Conservation (phyloP, 1,140 invertebrate species). For the Solenopsis fugax region DNA sequence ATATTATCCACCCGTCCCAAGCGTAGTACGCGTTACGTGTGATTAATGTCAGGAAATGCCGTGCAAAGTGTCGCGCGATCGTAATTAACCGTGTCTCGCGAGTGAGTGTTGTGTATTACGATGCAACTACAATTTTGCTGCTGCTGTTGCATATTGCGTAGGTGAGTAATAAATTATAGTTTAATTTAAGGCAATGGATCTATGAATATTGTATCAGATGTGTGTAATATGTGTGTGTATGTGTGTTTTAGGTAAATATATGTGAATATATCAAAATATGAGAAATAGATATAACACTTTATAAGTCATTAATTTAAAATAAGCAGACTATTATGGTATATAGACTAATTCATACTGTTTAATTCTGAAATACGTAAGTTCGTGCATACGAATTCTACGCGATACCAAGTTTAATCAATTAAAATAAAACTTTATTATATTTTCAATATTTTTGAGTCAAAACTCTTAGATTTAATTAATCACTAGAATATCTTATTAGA, state of each 20-base stretch:
- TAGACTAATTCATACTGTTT: background rate
- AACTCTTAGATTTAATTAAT: background rate
- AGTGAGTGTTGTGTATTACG: background rate
- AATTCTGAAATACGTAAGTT: background rate
- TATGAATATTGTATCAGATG: background rate
- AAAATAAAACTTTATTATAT: background rate
- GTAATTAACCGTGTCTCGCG: conserved; percentile 12
- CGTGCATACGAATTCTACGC: background rate
- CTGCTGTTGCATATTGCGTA: background rate
- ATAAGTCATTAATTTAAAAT: background rate
- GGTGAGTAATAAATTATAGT: background rate
- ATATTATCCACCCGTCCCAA: background rate
- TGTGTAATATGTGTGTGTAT: too few relatives aligned
- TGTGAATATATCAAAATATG: background rate
- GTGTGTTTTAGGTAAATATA: background rate
- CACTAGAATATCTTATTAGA: background rate
- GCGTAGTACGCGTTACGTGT: background rate
- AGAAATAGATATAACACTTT: background rate
- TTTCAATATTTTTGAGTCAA: background rate
- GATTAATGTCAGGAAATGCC: conserved; percentile 10
- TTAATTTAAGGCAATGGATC: background rate
- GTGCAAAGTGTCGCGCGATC: conserved; percentile 7
- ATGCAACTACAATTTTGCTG: background rate
- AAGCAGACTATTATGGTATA: too few relatives aligned
- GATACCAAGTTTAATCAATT: background rate